Percentiles rank a stretch among this genome's conserved stretches.
These are phyloP conservation scores for Phrynosoma blainvillii DNA, from an alignment of 2,113 vertebrate species.

Conservation along the genomic window DNA sequence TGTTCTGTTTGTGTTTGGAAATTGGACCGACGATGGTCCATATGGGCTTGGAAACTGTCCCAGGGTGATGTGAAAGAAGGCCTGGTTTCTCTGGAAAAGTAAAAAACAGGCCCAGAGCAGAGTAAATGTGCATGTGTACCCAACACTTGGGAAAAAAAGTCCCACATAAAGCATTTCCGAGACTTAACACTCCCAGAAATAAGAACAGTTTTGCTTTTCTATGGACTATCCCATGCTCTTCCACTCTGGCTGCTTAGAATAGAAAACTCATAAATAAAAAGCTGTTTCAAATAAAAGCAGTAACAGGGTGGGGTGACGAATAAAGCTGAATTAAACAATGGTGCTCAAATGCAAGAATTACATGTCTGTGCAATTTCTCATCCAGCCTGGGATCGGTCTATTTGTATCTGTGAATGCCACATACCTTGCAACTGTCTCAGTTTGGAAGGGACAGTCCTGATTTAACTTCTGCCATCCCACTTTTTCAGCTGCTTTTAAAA, in stretches of 20 bases:
- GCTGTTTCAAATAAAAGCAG: neutral
- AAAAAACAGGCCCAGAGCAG: constrained; percentile 37
- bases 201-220: neutral
- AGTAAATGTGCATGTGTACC: rapidly evolving
- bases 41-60: constrained; percentile 47
- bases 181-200: constrained; percentile 40
- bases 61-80: constrained; percentile 47
- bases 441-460: neutral
- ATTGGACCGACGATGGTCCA: constrained; percentile 37
- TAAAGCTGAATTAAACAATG: neutral
- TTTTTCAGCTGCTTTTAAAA: too few relatives aligned
- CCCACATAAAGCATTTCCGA: neutral
- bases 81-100: constrained; percentile 50
- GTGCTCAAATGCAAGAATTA: neutral
- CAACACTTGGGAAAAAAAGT: neutral
- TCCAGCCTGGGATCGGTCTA: neutral
- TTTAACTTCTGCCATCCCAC: too few relatives aligned
- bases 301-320: neutral
- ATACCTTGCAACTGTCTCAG: neutral
- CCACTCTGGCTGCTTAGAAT: neutral
- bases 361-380: neutral
- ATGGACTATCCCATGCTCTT: rapidly evolving
- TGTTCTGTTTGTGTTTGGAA: constrained; percentile 53
- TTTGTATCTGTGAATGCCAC: too few relatives aligned
- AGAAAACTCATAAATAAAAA: neutral